Percentiles rank a stretch among this genome's conserved stretches.
Conservation (phyloP, 1,140 invertebrate genomes). For the Oryzaephilus surinamensis region DNA sequence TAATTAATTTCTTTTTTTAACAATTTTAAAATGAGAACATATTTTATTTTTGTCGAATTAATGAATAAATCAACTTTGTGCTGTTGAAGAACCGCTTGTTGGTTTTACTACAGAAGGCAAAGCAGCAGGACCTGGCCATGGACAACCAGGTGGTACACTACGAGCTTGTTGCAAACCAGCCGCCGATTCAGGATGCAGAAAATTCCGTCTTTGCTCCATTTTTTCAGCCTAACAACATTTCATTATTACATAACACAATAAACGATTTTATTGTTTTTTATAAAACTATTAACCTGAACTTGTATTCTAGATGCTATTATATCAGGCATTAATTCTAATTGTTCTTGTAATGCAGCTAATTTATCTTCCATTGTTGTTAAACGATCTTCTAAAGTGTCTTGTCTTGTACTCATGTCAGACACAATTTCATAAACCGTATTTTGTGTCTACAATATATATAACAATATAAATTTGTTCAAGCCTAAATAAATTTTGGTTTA, state of each 20-base stretch:
- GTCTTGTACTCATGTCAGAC: slow-evolving; percentile 86
- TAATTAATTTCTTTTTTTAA: no score
- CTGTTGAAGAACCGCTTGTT: slow-evolving; percentile 29
- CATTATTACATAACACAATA: background rate
- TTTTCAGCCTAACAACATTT: slow-evolving; percentile 38
- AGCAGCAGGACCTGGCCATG: slow-evolving; percentile 32
- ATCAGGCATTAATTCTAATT: slow-evolving; percentile 73
- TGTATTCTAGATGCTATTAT: slow-evolving; percentile 49
- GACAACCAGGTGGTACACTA: slow-evolving; percentile 33
- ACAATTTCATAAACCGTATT: slow-evolving; percentile 95
- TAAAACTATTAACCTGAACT: slow-evolving; percentile 24
- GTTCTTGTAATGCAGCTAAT: slow-evolving; percentile 60
- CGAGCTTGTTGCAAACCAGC: slow-evolving; percentile 41
- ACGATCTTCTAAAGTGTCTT: slow-evolving; percentile 81
- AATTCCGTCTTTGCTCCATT: slow-evolving; percentile 66
- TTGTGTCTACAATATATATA: slow-evolving; percentile 73
- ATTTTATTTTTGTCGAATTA: no score
- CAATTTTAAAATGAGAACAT: no score
- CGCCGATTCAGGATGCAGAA: slow-evolving; percentile 73
- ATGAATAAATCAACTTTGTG: slow-evolving; percentile 21
- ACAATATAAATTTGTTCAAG: background rate
- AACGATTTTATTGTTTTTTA: background rate
- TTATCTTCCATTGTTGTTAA: slow-evolving; percentile 80
- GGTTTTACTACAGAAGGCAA: slow-evolving; percentile 33
- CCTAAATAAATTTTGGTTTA: slow-evolving; percentile 39